Conservation (phyloP, 2,797 vertebrate species). For the Rhyacichthys aspro region DNA sequence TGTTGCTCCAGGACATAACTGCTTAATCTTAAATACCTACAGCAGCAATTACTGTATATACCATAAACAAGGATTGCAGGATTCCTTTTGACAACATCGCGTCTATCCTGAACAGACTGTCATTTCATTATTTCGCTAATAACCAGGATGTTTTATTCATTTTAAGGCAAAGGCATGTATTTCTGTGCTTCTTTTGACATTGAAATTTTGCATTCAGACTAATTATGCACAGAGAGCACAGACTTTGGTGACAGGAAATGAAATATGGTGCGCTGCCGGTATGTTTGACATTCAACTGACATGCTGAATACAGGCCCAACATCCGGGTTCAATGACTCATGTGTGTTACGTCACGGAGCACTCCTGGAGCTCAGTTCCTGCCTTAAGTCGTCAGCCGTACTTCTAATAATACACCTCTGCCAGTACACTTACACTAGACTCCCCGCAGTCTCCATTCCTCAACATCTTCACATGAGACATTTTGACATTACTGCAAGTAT, state of each 20-base stretch:
- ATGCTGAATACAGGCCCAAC: conserved; percentile 9
- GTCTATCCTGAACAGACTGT: too few species aligned
- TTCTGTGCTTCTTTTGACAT: conserved; percentile 6
- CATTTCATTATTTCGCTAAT: too few species aligned
- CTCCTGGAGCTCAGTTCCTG: conserved; percentile 5
- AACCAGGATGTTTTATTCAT: not conserved
- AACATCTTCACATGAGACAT: not conserved
- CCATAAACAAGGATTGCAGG: too few species aligned
- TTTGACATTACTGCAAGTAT: not conserved
- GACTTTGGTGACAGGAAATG: conserved; percentile 3
- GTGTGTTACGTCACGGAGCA: conserved; percentile 6
- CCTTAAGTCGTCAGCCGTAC: not conserved
- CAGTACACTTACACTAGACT: too few species aligned
- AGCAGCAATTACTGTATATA: too few species aligned
- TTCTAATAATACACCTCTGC: conserved; percentile 4
- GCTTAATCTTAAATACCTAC: too few species aligned
- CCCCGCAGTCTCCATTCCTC: too few species aligned
- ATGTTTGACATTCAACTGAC: conserved; percentile 6
- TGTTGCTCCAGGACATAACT: too few species aligned
- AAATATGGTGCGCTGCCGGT: not conserved
- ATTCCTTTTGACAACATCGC: too few species aligned
- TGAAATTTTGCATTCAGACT: not conserved
- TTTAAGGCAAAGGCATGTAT: not conserved
- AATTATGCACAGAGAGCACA: conserved; percentile 15
- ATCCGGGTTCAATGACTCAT: conserved; percentile 12